These are phyloP conservation scores for Ammodytes dubius DNA, from an alignment of 2,113 vertebrate species.

Conservation along the genomic window DNA sequence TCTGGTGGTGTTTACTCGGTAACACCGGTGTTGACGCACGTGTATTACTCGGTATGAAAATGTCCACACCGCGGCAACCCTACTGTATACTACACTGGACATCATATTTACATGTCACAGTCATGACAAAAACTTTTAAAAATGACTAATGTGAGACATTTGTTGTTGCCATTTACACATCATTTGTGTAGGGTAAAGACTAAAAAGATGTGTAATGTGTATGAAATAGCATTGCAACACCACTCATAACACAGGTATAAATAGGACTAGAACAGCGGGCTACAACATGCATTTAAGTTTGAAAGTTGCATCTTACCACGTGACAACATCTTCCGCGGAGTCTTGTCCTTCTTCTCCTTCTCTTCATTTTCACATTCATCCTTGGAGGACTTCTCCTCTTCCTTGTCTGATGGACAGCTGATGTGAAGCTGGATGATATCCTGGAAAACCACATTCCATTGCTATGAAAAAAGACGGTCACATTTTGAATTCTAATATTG, in stretches of 20 bases:
- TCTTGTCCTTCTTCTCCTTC: conserved; percentile 95
- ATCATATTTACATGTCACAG: conserved; percentile 1
- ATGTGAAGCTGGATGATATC: conserved; percentile 97
- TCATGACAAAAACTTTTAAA: background rate
- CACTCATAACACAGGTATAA: too few species aligned
- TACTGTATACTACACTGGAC: too few species aligned
- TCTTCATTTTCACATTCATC: conserved; percentile 97
- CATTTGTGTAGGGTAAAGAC: too few species aligned
- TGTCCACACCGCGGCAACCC: too few species aligned
- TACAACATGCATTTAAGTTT: background rate
- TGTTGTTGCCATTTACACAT: too few species aligned
- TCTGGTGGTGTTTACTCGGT: too few species aligned
- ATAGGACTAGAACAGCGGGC: background rate
- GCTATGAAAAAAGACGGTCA: conserved; percentile 16
- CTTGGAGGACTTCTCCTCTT: conserved; percentile 95
- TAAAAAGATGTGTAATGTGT: background rate
- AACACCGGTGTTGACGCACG: too few species aligned
- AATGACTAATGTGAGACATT: background rate
- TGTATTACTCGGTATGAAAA: too few species aligned
- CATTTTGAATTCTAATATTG: conserved; percentile 6
- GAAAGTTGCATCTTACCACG: conserved; percentile 86
- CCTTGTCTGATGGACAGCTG: conserved; percentile 98
- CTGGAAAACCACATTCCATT: conserved; percentile 75
- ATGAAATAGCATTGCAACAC: background rate
- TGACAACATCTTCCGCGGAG: conserved; percentile 95